Conservation (phyloP, 2,797 vertebrate species). For the Amphiprion clarkii region DNA sequence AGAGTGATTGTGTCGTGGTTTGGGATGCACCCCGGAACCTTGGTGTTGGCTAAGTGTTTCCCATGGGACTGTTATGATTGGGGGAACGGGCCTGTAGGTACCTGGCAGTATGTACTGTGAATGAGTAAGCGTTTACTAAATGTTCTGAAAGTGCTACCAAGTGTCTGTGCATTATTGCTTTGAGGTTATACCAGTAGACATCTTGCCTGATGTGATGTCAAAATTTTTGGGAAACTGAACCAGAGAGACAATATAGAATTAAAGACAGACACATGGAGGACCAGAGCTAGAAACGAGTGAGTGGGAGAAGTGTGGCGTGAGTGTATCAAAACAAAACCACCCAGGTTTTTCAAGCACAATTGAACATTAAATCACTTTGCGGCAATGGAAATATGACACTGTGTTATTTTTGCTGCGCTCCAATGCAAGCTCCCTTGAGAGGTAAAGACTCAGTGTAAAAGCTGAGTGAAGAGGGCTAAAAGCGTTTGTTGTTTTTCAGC, state of each 20-base stretch:
- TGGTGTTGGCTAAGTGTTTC: too few relatives aligned
- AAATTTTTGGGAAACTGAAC: slow-evolving; percentile 8
- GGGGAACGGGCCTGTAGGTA: too few relatives aligned
- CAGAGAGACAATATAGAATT: slow-evolving; percentile 3
- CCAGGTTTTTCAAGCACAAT: slow-evolving; percentile 53
- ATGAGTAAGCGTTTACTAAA: too few relatives aligned
- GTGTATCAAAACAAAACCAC: slow-evolving; percentile 62
- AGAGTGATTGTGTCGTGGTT: too few relatives aligned
- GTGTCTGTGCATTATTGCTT: too few relatives aligned
- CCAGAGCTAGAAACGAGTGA: slow-evolving; percentile 11
- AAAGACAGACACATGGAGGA: slow-evolving; percentile 7
- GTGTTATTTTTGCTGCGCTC: slow-evolving; percentile 63
- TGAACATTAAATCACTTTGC: slow-evolving; percentile 65
- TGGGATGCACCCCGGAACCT: too few relatives aligned
- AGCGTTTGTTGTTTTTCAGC: slow-evolving; percentile 68
- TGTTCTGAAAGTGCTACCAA: too few relatives aligned
- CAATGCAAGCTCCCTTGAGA: slow-evolving; percentile 36
- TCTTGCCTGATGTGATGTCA: slow-evolving; percentile 10
- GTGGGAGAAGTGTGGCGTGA: slow-evolving; percentile 50
- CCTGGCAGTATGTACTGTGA: too few relatives aligned
- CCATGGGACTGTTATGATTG: too few relatives aligned
- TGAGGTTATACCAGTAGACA: background rate
- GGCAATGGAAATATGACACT: slow-evolving; percentile 56
- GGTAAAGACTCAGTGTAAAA: slow-evolving; percentile 37
- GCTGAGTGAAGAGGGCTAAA: slow-evolving; percentile 57